These are phyloP conservation scores for Varecia variegata DNA, from an alignment of 2,797 vertebrate species.

Conservation along the genomic window DNA sequence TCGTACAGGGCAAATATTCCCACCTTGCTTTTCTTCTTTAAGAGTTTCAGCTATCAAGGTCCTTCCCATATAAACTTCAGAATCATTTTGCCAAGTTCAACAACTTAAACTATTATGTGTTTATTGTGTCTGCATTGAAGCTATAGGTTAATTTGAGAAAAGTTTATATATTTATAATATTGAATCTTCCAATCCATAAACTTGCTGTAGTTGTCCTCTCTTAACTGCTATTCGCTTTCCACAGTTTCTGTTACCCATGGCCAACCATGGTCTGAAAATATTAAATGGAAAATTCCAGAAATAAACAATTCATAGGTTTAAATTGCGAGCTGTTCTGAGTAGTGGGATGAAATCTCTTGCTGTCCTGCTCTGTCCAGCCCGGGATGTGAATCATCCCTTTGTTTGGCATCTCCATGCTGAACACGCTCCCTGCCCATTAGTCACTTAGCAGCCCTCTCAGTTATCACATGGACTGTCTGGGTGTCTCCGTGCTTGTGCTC, in stretches of 20 bases:
- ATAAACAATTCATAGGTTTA: not conserved
- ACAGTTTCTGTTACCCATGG: not conserved
- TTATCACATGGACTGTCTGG: not conserved
- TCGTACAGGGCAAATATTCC: not conserved
- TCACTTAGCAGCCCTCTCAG: not conserved
- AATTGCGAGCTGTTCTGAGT: not conserved
- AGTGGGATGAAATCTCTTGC: not conserved
- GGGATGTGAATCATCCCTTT: not conserved
- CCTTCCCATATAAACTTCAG: not conserved
- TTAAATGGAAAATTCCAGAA: not conserved
- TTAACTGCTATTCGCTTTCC: not conserved
- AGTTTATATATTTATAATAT: not conserved
- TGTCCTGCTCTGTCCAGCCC: not conserved
- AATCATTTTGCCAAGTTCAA: not conserved
- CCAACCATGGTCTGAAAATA: not conserved
- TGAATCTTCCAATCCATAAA: not conserved
- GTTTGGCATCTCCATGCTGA: accelerated
- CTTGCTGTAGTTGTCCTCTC: not conserved
- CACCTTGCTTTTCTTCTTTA: not conserved
- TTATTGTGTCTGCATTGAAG: not conserved
- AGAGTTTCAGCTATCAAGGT: not conserved
- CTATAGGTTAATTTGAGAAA: not conserved
- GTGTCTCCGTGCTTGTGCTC: not conserved
- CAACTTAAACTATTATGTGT: not conserved
- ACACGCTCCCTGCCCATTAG: not conserved